These are phyloP conservation scores for Eudorcas thomsonii DNA, from an alignment of 2,113 vertebrate genomes.

Conservation along the genomic window DNA sequence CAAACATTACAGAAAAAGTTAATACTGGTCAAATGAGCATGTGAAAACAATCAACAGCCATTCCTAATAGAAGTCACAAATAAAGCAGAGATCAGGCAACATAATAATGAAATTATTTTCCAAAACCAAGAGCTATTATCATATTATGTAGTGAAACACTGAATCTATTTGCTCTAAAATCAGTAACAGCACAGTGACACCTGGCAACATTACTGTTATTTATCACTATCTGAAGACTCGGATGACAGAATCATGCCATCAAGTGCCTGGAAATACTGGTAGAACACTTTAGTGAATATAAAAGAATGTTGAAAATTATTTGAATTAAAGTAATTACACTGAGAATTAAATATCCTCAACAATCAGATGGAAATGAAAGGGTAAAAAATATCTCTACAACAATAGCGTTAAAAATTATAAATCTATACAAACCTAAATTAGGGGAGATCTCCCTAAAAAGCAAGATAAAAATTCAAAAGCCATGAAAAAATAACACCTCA, in stretches of 20 bases:
- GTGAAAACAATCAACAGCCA: background rate
- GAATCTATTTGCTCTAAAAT: background rate
- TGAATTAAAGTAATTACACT: background rate
- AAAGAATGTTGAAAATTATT: background rate
- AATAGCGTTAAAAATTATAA: background rate
- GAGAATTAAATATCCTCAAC: background rate
- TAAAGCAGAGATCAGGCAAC: background rate
- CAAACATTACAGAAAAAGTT: background rate
- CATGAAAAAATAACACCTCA: background rate
- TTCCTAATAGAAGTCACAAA: background rate
- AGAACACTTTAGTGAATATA: background rate
- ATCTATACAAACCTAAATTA: background rate
- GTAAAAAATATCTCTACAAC: background rate
- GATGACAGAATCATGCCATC: background rate
- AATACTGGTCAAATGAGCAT: background rate
- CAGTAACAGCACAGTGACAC: background rate
- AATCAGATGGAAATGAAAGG: background rate
- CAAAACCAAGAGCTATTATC: background rate
- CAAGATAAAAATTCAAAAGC: background rate
- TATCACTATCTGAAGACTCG: background rate
- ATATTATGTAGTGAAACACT: background rate
- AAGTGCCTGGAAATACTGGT: background rate
- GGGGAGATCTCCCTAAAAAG: background rate
- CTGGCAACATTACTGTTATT: background rate
- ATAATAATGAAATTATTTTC: background rate